phyloP scores from a whole-genome alignment of 2,113 vertebrate genomes.

The Alces alces region DNA sequence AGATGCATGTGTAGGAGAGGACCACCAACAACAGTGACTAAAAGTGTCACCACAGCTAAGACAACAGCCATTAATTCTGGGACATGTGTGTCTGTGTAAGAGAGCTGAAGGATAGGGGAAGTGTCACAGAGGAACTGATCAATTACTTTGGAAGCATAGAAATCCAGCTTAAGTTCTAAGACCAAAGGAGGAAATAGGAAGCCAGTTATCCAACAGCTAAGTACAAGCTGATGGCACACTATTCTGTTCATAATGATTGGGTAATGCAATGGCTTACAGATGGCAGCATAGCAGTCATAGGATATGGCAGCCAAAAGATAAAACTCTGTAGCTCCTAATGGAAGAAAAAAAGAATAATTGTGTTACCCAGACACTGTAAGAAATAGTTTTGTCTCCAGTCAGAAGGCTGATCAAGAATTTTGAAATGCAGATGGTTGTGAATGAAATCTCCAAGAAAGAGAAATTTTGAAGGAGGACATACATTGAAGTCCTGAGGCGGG shows the following conservation, averaged over 20 bases:
- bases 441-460: conserved; percentile 46
- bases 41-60: background rate
- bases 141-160: conserved; percentile 42
- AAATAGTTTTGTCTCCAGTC: background rate
- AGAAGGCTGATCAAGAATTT: conserved; percentile 36
- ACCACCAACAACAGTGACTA: background rate
- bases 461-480: conserved; percentile 26
- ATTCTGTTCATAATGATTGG: background rate
- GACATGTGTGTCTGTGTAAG: background rate
- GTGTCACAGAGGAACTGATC: conserved; percentile 51
- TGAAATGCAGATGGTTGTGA: conserved; percentile 31
- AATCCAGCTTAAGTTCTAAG: conserved; percentile 31
- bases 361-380: conserved; percentile 8
- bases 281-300: too few relatives aligned
- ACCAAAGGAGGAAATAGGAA: conserved; percentile 20
- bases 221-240: background rate
- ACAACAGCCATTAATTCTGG: background rate
- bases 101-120: background rate
- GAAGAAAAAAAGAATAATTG: conserved; percentile 49
- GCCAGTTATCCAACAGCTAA: background rate
- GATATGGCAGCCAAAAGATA: too few relatives aligned
- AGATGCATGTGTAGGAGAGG: background rate
- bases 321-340: conserved; percentile 25
- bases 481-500: conserved; percentile 48
- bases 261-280: too few relatives aligned